A percentile compares a stretch with the other conserved stretches of the same genome.
Evolutionary conservation across 2,888 invertebrate genomes (phyloP).

Genomic region (Toxonevra muliebris): DNA sequence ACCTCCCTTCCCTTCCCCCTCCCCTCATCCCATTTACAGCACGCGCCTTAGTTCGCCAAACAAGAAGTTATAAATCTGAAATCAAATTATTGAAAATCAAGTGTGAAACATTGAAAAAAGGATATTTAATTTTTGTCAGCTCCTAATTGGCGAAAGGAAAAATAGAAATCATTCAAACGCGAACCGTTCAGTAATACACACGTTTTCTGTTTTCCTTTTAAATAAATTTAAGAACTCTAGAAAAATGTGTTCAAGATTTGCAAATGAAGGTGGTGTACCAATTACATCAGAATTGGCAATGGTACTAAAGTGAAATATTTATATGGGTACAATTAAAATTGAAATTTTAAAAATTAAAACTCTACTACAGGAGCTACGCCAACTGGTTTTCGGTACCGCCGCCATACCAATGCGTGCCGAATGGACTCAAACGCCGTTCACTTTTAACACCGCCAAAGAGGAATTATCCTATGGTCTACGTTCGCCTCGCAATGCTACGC

Average conservation of each 20-base stretch:
- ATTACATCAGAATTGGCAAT: conserved; percentile 73
- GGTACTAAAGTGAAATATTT: conserved; percentile 65
- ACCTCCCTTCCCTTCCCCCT: too few species aligned
- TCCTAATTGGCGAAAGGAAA: conserved; percentile 2
- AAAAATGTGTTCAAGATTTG: conserved; percentile 53
- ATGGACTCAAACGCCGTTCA: conserved; percentile 76
- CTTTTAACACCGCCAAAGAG: conserved; percentile 69
- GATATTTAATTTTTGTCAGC: conserved; percentile 30
- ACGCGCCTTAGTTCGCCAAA: too few species aligned
- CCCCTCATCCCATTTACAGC: too few species aligned
- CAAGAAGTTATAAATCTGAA: conserved; percentile 43
- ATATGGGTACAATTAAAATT: not conserved
- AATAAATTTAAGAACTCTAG: not conserved
- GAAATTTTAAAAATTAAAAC: conserved; percentile 4
- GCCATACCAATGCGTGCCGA: conserved; percentile 76
- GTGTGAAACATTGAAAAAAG: conserved; percentile 22
- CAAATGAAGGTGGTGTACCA: conserved; percentile 70
- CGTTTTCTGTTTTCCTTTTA: conserved; percentile 5
- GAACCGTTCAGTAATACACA: conserved; percentile 19
- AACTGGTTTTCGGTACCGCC: conserved; percentile 73
- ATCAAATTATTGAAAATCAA: conserved; percentile 27
- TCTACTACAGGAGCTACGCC: conserved; percentile 69
- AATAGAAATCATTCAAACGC: conserved; percentile 27
- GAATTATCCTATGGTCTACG: conserved; percentile 70
- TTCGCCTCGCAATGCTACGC: conserved; percentile 73